Evolutionary conservation across 1,140 invertebrate species (phyloP), one percentile per base, ranked within the genome.

Genomic region (Rhizoglyphus robini): DNA sequence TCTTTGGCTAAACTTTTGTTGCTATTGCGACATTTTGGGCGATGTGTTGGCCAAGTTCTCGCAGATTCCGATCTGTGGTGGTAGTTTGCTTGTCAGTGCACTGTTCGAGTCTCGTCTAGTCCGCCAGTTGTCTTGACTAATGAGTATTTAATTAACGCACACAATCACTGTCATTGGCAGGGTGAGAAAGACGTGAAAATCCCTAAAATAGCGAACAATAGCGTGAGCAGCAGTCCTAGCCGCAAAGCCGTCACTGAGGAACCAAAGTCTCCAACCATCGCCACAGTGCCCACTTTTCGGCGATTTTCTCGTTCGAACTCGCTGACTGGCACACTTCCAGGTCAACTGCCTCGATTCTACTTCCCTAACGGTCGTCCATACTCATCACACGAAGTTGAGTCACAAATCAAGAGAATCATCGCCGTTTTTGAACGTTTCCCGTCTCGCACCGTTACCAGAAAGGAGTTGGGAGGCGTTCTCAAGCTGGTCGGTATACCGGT

Each of bases 331-430:
- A 31, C 29, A 30, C 27, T 31, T 8, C 51, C 63, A 15, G 63
- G 63, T 36, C 63, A 64, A 38, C 25, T 74, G 69, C 77, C 46
- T 74, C 85, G 82, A 75, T 96, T 95, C 79, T 87, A 92, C 77
- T 93, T 86, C 77, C 90, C 90, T 30, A 81, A 84, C 72, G 91
- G 91, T 36, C 85, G 87, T 72, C 89, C 90, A 1, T 79, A 79
- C 31, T 80, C 84, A 4, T 80, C 82, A n/a, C 82, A 84, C 58
- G 83, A 88, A 68, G 77, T 84, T 68, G 76, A 78, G 27, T 84
- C 86, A 38, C 81, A 84, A 5, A 75, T 88, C 32, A 81, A 85
- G 51, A 84, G 83, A 71, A 84, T 93, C 51, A 81, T 83, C 68
- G 80, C 83, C 23, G 86, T 84, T 57, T 92, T 91, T 75, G 81